phyloP scores from a whole-genome alignment of 2,888 invertebrate genomes.

The Ischnura elegans region DNA sequence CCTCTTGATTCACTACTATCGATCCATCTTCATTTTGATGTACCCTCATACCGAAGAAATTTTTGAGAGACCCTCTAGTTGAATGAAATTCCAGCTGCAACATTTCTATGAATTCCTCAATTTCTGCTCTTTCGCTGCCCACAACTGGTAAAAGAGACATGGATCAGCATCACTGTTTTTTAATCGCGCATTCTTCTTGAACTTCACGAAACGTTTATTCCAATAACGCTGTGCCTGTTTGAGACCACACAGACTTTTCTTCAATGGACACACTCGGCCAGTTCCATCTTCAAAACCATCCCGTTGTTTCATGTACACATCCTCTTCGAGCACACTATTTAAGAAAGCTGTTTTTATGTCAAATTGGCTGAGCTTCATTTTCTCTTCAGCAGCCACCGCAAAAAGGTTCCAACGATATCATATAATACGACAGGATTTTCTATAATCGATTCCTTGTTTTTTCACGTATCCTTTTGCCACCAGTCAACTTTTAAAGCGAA shows the following conservation, averaged over 20 bases:
- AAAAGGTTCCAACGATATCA: constrained; percentile 50
- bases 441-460: background rate
- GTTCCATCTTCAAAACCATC: constrained; percentile 72
- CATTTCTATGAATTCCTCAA: constrained; percentile 70
- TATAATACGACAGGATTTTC: constrained; percentile 46
- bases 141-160: constrained; percentile 73
- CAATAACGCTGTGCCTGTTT: constrained; percentile 74
- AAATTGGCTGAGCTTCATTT: constrained; percentile 60
- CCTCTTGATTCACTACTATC: constrained; percentile 68
- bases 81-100: constrained; percentile 71
- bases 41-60: constrained; percentile 30
- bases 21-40: constrained; percentile 46
- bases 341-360: constrained; percentile 69
- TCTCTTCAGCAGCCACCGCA: constrained; percentile 63
- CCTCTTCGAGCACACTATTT: constrained; percentile 71
- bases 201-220: constrained; percentile 74
- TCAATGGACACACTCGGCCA: constrained; percentile 72
- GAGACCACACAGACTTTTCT: constrained; percentile 74
- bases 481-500: background rate
- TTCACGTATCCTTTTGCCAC: background rate
- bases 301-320: constrained; percentile 73
- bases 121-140: constrained; percentile 70
- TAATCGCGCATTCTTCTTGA: constrained; percentile 73
- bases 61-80: constrained; percentile 70
- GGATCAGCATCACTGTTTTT: constrained; percentile 73